These are phyloP conservation scores for Brenthis ino DNA, from an alignment of 2,888 invertebrate species.

Conservation along the genomic window DNA sequence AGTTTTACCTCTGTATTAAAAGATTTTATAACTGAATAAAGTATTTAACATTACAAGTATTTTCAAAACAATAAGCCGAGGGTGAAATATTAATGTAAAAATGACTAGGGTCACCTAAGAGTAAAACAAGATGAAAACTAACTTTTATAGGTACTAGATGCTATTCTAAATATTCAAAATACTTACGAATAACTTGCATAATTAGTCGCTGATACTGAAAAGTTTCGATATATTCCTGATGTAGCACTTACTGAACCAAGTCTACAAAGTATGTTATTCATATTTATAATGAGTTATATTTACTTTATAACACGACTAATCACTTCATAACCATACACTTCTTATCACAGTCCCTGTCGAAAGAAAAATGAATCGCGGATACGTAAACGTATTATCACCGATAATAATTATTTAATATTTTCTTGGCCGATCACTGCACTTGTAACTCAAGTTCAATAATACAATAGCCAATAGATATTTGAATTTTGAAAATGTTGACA, in stretches of 20 bases:
- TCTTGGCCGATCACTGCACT: background rate
- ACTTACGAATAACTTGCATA: constrained; percentile 69
- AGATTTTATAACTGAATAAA: too few relatives aligned
- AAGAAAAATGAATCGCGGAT: background rate
- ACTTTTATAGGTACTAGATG: too few relatives aligned
- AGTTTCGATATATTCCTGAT: constrained; percentile 51
- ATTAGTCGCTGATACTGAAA: constrained; percentile 58
- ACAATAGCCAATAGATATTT: background rate
- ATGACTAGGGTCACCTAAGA: too few relatives aligned
- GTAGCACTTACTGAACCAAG: constrained; percentile 44
- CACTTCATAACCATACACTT: constrained; percentile 11
- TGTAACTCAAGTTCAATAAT: background rate
- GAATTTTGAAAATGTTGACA: background rate
- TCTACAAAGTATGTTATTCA: constrained; percentile 57
- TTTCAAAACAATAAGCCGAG: too few relatives aligned
- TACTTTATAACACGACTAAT: background rate
- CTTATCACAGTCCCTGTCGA: background rate
- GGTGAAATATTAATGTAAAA: too few relatives aligned
- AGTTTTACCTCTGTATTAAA: too few relatives aligned
- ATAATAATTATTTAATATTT: background rate
- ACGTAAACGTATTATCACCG: constrained; percentile 1
- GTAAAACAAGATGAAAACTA: too few relatives aligned
- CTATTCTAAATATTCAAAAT: constrained; percentile 15
- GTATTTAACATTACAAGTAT: too few relatives aligned
- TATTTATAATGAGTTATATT: constrained; percentile 36